Evolutionary conservation across 1,140 invertebrate genomes (phyloP), one percentile per base, ranked within the genome.

Genomic region (Lepidurus arcticus): DNA sequence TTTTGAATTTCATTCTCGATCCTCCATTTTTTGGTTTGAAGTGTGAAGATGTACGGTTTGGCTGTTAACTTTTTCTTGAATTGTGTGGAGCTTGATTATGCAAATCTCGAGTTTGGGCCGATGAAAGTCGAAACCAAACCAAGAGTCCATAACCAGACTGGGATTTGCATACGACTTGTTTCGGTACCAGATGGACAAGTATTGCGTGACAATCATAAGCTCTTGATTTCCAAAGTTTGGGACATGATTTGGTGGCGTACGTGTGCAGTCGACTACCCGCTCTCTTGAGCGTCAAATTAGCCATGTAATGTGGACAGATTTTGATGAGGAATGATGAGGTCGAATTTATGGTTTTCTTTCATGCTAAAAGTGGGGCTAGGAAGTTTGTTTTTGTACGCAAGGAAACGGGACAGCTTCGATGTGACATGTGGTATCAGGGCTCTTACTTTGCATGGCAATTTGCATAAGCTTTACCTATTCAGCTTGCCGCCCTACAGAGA

Each of bases 401-500:
- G 53, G 53, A 21, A 13, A 65, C 16, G 53, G 53, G 13, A 65
- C 53, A 11, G 53, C 9, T 65, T 65, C 53, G 53, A 65, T 65
- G 53, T 65, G 53, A 65, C 53, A 65, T 65, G 53, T 65, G 53
- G 53, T 65, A 65, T 65, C 13, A 1, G n/a, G 53, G n/a, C 53
- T 65, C 53, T 65, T 65, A 65, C 53, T 65, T 65, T 65, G 21
- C 34, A 21, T 65, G 21, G 53, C 9, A 65, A 65, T 65, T 65
- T 65, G 53, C 53, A 65, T 65, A 65, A 65, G 53, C 53, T 65
- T 13, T 65, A 65, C 53, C 53, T 65, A 65, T 65, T 65, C 53
- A 65, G 16, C 53, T 65, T 21, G 53, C 53, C 53, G 21, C 53
- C 53, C 53, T 65, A 65, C 16, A n/a, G 53, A 65, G 53, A 65